Evolutionary conservation across 2,888 invertebrate genomes (phyloP), one percentile per base, ranked within the genome.

Genomic region (Emmelina monodactyla): DNA sequence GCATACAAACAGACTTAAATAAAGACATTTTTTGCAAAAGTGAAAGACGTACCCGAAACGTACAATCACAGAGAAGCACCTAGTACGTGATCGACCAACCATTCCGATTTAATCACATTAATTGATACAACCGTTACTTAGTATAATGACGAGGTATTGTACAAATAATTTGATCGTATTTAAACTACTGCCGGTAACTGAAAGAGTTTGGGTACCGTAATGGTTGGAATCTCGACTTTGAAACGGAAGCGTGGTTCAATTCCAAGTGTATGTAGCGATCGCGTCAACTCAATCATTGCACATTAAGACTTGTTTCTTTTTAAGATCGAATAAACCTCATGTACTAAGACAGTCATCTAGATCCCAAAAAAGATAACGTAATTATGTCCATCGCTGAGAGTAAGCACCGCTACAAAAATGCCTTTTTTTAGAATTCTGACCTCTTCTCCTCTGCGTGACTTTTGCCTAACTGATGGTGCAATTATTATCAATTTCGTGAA

Each of bases 111-210:
- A 67, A 72, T 68, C 63, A 69, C 55, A 64, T 68, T 72, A 73
- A 75, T 72, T 73, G 70, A 68, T 62, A 65, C 53, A 61, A 75
- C 76, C 76, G 78, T 76, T 78, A 76, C 51, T 25, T 25, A 47
- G 56, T 53, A 58, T 69, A 72, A 72, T 69, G 69, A 71, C 60
- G 56, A 61, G 58, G 67, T 61, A 76, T 73, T 76, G 70, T 73
- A 55, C 50, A 58, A 64, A 67, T 75, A 73, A 76, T 73, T 76
- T 62, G 70, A 66, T 67, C 51, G 71, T 63, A 61, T 73, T 69
- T 64, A 58, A 63, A 70, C 57, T 7, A 11, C 25, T 25, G 11
- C 25, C 25, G n/a, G n/a, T 25, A 11, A 7, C 9, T 19, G 19
- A 6, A 6, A 9, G 25, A 3, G 6, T n/a, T 10, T 3, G 25